These are phyloP conservation scores for Aradophagus sp. DNA, from an alignment of 1,140 invertebrate species.

Conservation along the genomic window DNA sequence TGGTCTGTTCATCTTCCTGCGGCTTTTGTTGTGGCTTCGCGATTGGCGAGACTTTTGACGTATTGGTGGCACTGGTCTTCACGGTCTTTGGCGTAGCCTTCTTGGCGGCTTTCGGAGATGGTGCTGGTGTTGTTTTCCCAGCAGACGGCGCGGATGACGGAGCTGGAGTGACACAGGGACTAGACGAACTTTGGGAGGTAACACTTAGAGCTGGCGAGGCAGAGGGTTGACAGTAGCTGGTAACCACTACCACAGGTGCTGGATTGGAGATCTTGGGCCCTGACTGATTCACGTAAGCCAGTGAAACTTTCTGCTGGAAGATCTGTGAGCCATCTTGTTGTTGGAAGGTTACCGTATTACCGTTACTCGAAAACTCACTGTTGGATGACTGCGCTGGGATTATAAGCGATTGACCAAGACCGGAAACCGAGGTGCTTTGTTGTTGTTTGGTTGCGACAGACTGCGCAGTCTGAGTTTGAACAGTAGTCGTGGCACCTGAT, in stretches of 20 bases:
- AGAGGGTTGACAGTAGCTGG: constrained; percentile 78
- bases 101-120: constrained; percentile 76
- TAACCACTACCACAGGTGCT: constrained; percentile 78
- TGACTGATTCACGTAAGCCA: constrained; percentile 74
- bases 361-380: constrained; percentile 64
- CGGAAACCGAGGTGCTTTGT: constrained; percentile 57
- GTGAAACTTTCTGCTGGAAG: constrained; percentile 69
- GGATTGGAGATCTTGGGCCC: constrained; percentile 73
- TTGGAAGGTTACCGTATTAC: constrained; percentile 65
- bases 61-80: constrained; percentile 76
- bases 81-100: constrained; percentile 76
- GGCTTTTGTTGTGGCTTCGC: constrained; percentile 84
- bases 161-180: constrained; percentile 77
- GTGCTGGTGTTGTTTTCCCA: constrained; percentile 64
- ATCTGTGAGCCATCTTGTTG: constrained; percentile 58
- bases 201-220: constrained; percentile 78
- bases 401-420: constrained; percentile 66
- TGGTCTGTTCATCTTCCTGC: constrained; percentile 87
- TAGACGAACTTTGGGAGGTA: constrained; percentile 79
- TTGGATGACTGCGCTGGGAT: constrained; percentile 66
- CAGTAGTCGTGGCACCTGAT: constrained; percentile 60
- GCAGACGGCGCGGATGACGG: constrained; percentile 70
- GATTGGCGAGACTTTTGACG: constrained; percentile 80
- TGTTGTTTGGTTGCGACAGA: no score
- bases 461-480: constrained; percentile 70